phyloP scores from a whole-genome alignment of 2,888 invertebrate species.

The Hetaerina titia region DNA sequence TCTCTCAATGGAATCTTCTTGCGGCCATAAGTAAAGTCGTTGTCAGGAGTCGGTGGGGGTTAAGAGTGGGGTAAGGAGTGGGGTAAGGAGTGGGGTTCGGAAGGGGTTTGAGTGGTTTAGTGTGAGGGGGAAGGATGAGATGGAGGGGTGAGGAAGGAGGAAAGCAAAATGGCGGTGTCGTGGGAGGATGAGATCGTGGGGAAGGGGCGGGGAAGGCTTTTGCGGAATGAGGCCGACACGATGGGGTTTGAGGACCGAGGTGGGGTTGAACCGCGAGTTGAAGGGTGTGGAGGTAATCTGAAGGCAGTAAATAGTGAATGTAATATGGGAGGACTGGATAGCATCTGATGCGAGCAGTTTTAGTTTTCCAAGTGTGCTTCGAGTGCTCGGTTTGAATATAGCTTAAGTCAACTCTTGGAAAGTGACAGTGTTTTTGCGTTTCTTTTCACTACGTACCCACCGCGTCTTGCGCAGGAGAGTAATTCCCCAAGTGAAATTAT shows the following conservation, averaged over 20 bases:
- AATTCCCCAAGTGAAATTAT: too few relatives aligned
- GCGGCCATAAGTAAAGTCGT: conserved; percentile 35
- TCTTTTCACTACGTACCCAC: too few relatives aligned
- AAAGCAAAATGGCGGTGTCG: neutral
- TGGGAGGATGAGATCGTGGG: neutral
- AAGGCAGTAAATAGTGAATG: neutral
- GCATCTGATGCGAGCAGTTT: too few relatives aligned
- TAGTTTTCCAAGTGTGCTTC: too few relatives aligned
- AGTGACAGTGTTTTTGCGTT: neutral
- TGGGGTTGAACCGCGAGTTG: neutral
- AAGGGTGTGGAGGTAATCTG: neutral
- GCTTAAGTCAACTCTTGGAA: neutral
- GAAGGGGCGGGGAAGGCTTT: neutral
- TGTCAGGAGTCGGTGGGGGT: neutral
- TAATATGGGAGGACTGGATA: neutral
- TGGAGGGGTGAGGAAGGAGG: neutral
- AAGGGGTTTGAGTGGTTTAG: neutral
- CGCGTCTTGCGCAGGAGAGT: too few relatives aligned
- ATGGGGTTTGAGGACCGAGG: neutral
- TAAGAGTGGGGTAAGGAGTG: neutral
- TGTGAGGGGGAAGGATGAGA: neutral
- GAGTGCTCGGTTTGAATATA: too few relatives aligned
- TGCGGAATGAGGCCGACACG: neutral
- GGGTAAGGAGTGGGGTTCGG: neutral
- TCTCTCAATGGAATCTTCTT: conserved; percentile 59